Conservation (phyloP, 2,113 vertebrate genomes). For the Mungos mungo region DNA sequence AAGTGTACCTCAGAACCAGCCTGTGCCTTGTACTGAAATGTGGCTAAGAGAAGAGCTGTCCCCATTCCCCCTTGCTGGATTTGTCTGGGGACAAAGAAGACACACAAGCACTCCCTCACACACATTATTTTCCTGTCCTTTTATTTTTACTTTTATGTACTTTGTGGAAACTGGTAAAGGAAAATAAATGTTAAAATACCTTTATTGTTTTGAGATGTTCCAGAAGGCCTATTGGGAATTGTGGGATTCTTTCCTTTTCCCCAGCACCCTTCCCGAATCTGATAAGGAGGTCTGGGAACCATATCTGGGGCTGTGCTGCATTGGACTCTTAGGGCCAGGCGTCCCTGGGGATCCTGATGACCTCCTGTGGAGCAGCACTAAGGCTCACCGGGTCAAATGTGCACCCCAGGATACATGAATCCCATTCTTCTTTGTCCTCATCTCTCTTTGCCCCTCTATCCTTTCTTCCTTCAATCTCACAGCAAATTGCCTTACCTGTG, state of each 20-base stretch:
- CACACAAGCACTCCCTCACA: neutral
- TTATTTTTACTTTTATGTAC: neutral
- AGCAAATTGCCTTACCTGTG: neutral
- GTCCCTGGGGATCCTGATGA: neutral
- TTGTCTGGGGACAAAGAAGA: neutral
- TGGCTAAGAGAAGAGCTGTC: neutral
- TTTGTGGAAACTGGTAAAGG: neutral
- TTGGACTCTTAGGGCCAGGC: neutral
- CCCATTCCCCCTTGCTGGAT: neutral
- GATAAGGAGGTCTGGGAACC: neutral
- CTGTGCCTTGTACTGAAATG: neutral
- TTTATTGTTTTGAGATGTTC: neutral
- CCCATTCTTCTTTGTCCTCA: neutral
- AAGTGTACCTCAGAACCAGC: accelerated
- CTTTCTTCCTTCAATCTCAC: neutral
- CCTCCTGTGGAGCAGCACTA: neutral
- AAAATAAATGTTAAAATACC: neutral
- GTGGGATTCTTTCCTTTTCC: neutral
- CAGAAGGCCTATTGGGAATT: neutral
- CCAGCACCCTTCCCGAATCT: neutral
- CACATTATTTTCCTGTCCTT: neutral
- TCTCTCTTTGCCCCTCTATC: neutral
- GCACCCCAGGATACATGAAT: neutral
- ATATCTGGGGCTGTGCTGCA: neutral
- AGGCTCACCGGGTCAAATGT: neutral